Evolutionary conservation across 2,113 vertebrate genomes (phyloP), one percentile per base, ranked within the genome.

Genomic region (Solenodon paradoxus): DNA sequence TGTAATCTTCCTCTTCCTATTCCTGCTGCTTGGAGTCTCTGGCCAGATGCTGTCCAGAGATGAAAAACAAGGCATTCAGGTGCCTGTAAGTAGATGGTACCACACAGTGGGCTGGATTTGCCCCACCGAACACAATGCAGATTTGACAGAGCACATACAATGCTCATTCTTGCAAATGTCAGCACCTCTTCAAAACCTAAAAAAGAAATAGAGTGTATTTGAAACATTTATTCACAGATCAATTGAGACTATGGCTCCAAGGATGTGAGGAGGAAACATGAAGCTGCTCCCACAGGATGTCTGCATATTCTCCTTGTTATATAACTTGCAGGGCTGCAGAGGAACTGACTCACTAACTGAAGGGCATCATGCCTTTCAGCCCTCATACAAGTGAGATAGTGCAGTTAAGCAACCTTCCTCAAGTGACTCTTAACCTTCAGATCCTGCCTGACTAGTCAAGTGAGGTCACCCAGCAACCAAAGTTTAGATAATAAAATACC

Each of bases 141-240:
- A 84, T 6, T 11, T 19, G 68, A 51, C 28, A 83, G 88, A 22
- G 66, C 53, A 87, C 96, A 92, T 81, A 90, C 49, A 83, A 87
- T 75, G 12, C 38, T 79, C 53, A 26, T 94, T 69, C 84, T 85
- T 61, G 59, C 75, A 96, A 96, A 95, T 92, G 95, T 53, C 90
- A 88, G 35, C 85, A 30, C 53, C 35, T 84, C 78, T 90, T 66
- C 61, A 20, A 71, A 85, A 87, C 35, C 83, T 64, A 80, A 94
- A 94, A 93, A 87, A 81, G 64, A 95, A 95, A 69, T 8, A 13
- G n/a, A 75, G 42, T 92, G 74, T 61, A 7, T 95, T 93, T 97
- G 86, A 77, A 92, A 90, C 49, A 85, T 79, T 84, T 69, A 55
- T 63, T 77, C 72, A 92, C 61, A 51, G 63, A 78, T 95, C 92